Evolutionary conservation across 2,797 vertebrate genomes (phyloP), one percentile per base, ranked within the genome.

Genomic region (Sebastolobus alascanus): DNA sequence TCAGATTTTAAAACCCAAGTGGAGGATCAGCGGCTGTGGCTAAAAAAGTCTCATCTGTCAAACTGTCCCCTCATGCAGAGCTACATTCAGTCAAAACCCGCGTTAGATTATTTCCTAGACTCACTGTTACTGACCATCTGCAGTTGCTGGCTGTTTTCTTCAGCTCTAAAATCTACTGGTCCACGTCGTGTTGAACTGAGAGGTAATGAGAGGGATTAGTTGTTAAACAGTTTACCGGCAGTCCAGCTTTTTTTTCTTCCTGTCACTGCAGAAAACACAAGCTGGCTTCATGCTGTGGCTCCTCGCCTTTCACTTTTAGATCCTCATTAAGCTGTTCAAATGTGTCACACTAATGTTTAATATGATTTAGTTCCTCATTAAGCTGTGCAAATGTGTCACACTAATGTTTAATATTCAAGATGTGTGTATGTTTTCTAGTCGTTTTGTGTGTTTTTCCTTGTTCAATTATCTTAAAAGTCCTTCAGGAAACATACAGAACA

Each of bases 391-490:
- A 61, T 18, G 27, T 64, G 61, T 61, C 68, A 38, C 71, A 65
- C 70, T 59, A 73, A 81, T 72, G 68, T 78, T 82, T 50, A 80
- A 89, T 80, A 16, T 68, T 35, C 78, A 84, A 89, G 27, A 93
- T 74, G 29, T 66, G 3, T 20, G 31, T 37, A n/a, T 9, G 70
- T 91, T 91, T 90, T 84, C 54, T 88, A 82, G 38, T 66, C 43
- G 2, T 22, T 58, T 68, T 56, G 68, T 66, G 16, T 69, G 5
- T 18, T 59, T 46, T 38, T 8, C 1, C 52, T 50, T 69, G 10
- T 33, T 31, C 27, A 33, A 5, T 31, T 27, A 27, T 56, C 18
- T n/a, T 29, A 29, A n/a, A 38, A 20, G 29, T 22, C 20, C 43
- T 7, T 8, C 37, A 43, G 37, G 59, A 25, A 25, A 25, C 25